Percentiles rank a stretch among this genome's conserved stretches.
phyloP scores from a whole-genome alignment of 2,888 invertebrate genomes.

The Athetis lepigone region DNA sequence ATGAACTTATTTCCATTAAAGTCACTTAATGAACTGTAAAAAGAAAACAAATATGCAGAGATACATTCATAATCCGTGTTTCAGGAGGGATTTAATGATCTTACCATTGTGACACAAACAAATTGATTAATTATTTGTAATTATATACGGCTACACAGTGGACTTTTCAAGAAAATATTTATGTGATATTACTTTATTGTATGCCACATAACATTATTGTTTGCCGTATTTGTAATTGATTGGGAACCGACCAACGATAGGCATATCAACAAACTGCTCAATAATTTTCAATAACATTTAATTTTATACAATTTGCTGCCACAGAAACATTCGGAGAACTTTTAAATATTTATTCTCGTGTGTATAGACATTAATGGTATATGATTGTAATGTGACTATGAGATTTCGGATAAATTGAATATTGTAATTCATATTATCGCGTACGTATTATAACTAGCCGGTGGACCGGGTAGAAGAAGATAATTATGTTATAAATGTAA shows the following conservation, averaged over 20 bases:
- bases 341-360: slow-evolving; percentile 30
- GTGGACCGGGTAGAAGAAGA: slow-evolving; percentile 46
- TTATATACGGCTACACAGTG: neutral
- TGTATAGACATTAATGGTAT: slow-evolving; percentile 19
- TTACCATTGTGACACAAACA: neutral
- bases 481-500: slow-evolving; percentile 62
- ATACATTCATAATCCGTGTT: neutral
- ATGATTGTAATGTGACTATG: slow-evolving; percentile 28
- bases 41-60: neutral
- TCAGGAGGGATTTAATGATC: neutral
- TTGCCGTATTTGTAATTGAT: slow-evolving; percentile 24
- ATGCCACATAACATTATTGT: slow-evolving; percentile 2
- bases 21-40: slow-evolving; percentile 20
- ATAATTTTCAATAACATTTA: slow-evolving; percentile 33
- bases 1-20: slow-evolving; percentile 18
- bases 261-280: slow-evolving; percentile 62
- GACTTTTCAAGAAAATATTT: neutral
- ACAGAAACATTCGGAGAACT: slow-evolving; percentile 17
- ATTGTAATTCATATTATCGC: slow-evolving; percentile 28
- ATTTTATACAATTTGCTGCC: slow-evolving; percentile 39
- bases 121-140: too few relatives aligned
- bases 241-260: slow-evolving; percentile 44
- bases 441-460: slow-evolving; percentile 40
- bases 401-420: slow-evolving; percentile 31
- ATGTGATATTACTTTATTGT: neutral